Percentiles rank a stretch among this genome's conserved stretches.
Evolutionary conservation across 2,888 invertebrate species (phyloP).

Genomic region (Drosophila aldrichi): DNA sequence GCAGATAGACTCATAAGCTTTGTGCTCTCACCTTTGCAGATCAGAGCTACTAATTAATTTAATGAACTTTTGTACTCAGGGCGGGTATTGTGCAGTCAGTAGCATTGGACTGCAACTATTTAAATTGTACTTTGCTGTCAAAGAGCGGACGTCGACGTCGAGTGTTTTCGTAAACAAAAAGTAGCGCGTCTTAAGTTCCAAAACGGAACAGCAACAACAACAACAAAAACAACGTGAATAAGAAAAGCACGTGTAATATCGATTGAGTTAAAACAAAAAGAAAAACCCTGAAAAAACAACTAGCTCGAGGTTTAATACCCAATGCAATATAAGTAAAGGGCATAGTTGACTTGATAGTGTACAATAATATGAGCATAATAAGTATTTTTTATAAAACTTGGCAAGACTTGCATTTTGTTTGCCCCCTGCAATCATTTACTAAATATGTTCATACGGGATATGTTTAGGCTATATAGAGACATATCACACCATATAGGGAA

Average conservation of each 20-base stretch:
- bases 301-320: slow-evolving; percentile 25
- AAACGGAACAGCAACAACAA: slow-evolving; percentile 3
- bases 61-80: neutral
- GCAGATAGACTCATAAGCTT: neutral
- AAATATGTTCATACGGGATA: neutral
- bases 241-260: slow-evolving; percentile 45
- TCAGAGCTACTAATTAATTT: neutral
- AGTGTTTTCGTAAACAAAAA: slow-evolving; percentile 40
- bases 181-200: slow-evolving; percentile 21
- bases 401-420: neutral
- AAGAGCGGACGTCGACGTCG: slow-evolving; percentile 28
- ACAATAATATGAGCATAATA: neutral
- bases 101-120: neutral
- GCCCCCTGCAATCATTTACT: neutral
- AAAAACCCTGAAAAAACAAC: slow-evolving; percentile 21
- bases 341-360: neutral
- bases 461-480: neutral
- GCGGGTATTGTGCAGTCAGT: neutral
- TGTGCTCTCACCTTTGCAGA: neutral
- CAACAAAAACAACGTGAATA: slow-evolving; percentile 27
- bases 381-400: neutral
- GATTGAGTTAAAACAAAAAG: slow-evolving; percentile 41
- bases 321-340: neutral
- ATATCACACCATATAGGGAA: neutral
- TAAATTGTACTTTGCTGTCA: slow-evolving; percentile 11